Evolutionary conservation across 1,140 invertebrate genomes (phyloP), one percentile per base, ranked within the genome.

Genomic region (Chlorops oryzae): DNA sequence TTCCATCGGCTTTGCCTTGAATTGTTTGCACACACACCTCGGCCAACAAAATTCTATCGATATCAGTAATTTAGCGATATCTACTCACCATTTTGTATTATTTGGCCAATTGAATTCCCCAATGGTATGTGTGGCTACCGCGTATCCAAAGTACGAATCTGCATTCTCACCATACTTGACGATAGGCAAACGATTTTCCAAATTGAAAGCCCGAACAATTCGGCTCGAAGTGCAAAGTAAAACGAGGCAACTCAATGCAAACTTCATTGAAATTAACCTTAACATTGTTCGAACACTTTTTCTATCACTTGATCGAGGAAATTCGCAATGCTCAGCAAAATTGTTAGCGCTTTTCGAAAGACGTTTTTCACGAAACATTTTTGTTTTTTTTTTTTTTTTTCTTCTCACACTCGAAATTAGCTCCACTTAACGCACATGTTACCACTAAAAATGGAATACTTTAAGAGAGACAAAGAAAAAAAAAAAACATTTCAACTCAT

Each of bases 71-170:
- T 32, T 32, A 40, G 38, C 38, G 7, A 35, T 37, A 18, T 17
- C 12, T 43, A 52, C 47, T 71, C 60, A 71, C 68, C 68, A 71
- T 58, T 69, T 69, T 20, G 63, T 63, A 34, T 65, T 66, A 54
- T 67, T 60, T 41, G 61, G 48, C 57, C 47, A 56, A 52, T 64
- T 62, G 37, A 46, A 54, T 56, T 68, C 63, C 23, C 65, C 67
- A 35, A 69, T 59, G 3, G 59, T 62, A 54, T 71, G 68, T 23
- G 62, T 65, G 44, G 68, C 68, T 42, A 71, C 50, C 5, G 68
- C 68, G 44, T 71, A 71, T 43, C 68, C 68, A 18, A 71, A 71
- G 46, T 70, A 60, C 17, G 68, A 58, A 39, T 63, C 53, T 5
- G 27, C 37, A 55, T 70, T 43, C 32, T 40, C 49, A 13, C 68